Percentiles rank a stretch among this genome's conserved stretches.
These are phyloP conservation scores for Oryctolagus cuniculus DNA, from an alignment of 2,113 vertebrate species.

Conservation along the genomic window mOryCun1.1 NC_091452.1:23457001-23457500, in stretches of 20 bases:
- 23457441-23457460: conserved; percentile 22
- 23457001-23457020: too few species aligned
- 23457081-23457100: too few species aligned
- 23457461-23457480: neutral
- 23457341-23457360: conserved; percentile 38
- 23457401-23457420: conserved; percentile 18
- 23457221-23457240: neutral
- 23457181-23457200: neutral
- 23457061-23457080: too few species aligned
- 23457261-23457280: neutral
- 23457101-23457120: too few species aligned
- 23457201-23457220: neutral
- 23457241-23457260: neutral
- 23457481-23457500: conserved; percentile 50
- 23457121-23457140: too few species aligned
- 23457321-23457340: conserved; percentile 36
- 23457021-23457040: too few species aligned
- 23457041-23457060: too few species aligned
- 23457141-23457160: too few species aligned
- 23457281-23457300: neutral
- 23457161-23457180: neutral
- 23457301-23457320: neutral
- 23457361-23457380: conserved; percentile 18
- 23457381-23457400: conserved; percentile 33
- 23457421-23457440: conserved; percentile 4